phyloP scores from a whole-genome alignment of 2,888 invertebrate genomes.

The Chironomus tentans region DNA sequence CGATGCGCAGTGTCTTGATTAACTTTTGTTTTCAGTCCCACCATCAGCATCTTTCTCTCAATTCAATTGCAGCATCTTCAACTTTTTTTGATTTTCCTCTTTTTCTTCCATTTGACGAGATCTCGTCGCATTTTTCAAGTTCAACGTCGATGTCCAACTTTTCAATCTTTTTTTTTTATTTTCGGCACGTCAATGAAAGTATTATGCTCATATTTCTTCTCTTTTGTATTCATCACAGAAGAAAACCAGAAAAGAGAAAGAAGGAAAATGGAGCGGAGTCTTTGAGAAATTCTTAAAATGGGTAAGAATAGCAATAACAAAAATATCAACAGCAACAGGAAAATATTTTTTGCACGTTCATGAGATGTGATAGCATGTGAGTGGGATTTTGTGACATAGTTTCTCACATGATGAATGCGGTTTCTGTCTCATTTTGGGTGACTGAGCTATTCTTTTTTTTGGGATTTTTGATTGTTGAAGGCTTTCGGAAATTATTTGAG shows the following conservation, averaged over 20 bases:
- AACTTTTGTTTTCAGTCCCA: not conserved
- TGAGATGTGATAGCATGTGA: not conserved
- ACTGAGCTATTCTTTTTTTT: too few relatives aligned
- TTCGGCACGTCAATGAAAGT: not conserved
- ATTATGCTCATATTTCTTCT: not conserved
- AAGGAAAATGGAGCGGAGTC: not conserved
- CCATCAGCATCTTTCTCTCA: too few relatives aligned
- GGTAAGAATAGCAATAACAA: not conserved
- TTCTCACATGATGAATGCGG: too few relatives aligned
- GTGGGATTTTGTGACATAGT: not conserved
- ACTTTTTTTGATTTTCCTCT: not conserved
- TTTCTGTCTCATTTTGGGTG: too few relatives aligned
- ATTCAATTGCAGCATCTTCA: too few relatives aligned
- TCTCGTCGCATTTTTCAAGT: too few relatives aligned
- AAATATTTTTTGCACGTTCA: not conserved
- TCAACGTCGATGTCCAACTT: too few relatives aligned
- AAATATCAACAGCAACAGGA: not conserved
- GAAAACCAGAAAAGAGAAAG: too few relatives aligned
- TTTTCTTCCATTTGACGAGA: not conserved
- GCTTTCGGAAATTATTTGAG: too few relatives aligned
- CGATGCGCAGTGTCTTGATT: conserved; percentile 2
- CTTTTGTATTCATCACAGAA: not conserved
- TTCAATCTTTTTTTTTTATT: not conserved
- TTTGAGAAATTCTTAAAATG: not conserved
- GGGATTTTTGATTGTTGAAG: too few relatives aligned